phyloP scores from a whole-genome alignment of 2,888 invertebrate species.

The Schrankia costaestrigalis region DNA sequence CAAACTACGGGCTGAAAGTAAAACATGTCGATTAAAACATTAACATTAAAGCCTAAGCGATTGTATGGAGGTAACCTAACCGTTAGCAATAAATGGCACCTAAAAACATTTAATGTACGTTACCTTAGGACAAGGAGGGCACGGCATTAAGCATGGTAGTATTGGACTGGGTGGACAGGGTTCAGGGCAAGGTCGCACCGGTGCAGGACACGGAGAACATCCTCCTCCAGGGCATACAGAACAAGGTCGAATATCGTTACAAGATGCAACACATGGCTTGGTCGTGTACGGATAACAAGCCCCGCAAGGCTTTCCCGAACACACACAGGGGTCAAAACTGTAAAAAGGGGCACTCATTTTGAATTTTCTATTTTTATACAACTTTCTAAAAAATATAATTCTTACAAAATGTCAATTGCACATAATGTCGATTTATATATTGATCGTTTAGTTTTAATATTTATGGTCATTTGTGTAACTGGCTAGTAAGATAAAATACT shows the following conservation, averaged over 20 bases:
- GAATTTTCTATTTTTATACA: conserved; percentile 36
- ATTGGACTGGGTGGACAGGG: conserved; percentile 56
- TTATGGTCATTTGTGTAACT: too few relatives aligned
- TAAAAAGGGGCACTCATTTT: conserved; percentile 74
- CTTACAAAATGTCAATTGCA: conserved; percentile 1
- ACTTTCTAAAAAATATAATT: conserved; percentile 1
- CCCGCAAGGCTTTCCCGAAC: conserved; percentile 62
- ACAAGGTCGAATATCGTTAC: conserved; percentile 57
- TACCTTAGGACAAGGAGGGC: conserved; percentile 71
- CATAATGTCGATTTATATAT: conserved; percentile 9
- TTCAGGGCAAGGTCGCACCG: conserved; percentile 64
- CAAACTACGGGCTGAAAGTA: conserved; percentile 19
- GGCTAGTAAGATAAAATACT: too few relatives aligned
- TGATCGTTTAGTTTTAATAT: too few relatives aligned
- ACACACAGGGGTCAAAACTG: conserved; percentile 69
- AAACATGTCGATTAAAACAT: neutral
- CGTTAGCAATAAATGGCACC: neutral
- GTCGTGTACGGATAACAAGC: conserved; percentile 67
- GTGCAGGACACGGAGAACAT: conserved; percentile 70
- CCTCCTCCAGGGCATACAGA: conserved; percentile 71
- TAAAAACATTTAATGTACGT: conserved; percentile 1
- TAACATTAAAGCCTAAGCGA: neutral
- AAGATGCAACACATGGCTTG: conserved; percentile 60
- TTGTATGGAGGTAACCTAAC: neutral
- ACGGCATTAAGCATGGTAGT: conserved; percentile 59